Percentiles rank a stretch among this genome's conserved stretches.
phyloP scores from a whole-genome alignment of 2,113 vertebrate species.

The Stegastes partitus region DNA sequence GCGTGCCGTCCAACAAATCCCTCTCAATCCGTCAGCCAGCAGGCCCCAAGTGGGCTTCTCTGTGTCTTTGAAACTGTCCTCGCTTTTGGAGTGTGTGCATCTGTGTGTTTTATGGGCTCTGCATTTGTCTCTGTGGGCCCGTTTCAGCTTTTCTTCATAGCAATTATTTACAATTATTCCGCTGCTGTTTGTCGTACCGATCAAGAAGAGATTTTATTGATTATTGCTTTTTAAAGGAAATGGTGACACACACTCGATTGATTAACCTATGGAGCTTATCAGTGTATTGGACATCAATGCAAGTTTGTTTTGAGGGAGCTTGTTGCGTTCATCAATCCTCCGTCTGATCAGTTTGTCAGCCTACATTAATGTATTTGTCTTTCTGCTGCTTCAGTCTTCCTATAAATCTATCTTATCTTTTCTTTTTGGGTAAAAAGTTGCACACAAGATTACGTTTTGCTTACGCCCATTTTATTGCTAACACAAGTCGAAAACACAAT shows the following conservation, averaged over 20 bases:
- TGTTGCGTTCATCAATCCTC: slow-evolving; percentile 65
- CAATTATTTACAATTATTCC: slow-evolving; percentile 33
- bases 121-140: slow-evolving; percentile 1
- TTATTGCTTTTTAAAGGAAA: slow-evolving; percentile 34
- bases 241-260: neutral
- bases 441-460: neutral
- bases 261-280: slow-evolving; percentile 39
- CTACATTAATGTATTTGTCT: slow-evolving; percentile 46
- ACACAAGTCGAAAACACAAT: slow-evolving; percentile 3
- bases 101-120: slow-evolving; percentile 33
- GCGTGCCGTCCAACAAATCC: slow-evolving; percentile 82
- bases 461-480: slow-evolving; percentile 21
- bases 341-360: slow-evolving; percentile 58
- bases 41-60: slow-evolving; percentile 57
- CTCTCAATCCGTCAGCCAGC: slow-evolving; percentile 66
- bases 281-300: slow-evolving; percentile 50
- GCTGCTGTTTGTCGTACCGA: slow-evolving; percentile 9
- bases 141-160: slow-evolving; percentile 11
- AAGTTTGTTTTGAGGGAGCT: slow-evolving; percentile 55
- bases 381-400: slow-evolving; percentile 37
- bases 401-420: slow-evolving; percentile 52
- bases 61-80: slow-evolving; percentile 53
- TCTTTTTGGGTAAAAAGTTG: slow-evolving; percentile 25
- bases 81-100: slow-evolving; percentile 36
- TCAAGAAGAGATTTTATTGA: slow-evolving; percentile 28